Conservation (phyloP, 2,113 vertebrate genomes). For the Ciconia maguari region DNA sequence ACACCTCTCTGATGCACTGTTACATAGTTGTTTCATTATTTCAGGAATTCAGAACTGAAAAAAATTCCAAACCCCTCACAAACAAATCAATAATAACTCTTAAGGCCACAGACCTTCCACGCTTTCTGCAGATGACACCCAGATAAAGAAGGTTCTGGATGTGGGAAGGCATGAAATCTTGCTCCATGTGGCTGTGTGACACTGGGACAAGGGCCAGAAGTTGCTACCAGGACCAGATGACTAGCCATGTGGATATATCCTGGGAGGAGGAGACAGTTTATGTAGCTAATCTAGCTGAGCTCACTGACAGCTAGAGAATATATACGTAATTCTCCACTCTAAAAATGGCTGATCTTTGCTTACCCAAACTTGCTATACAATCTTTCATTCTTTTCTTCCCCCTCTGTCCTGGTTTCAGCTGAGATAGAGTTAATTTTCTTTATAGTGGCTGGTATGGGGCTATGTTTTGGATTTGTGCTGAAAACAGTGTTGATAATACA, state of each 20-base stretch:
- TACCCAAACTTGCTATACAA: not conserved
- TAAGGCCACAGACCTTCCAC: no score
- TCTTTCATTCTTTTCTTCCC: not conserved
- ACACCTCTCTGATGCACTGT: not conserved
- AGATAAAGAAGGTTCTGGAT: not conserved
- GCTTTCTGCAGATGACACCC: accelerated
- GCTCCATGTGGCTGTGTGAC: not conserved
- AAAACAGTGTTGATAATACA: no score
- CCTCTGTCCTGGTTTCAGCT: no score
- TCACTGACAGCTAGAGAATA: not conserved
- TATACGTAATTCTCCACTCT: not conserved
- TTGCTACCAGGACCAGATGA: not conserved
- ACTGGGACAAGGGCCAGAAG: not conserved
- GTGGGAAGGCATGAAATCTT: not conserved
- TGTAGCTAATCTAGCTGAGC: not conserved
- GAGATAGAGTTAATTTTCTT: no score
- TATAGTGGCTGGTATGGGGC: no score
- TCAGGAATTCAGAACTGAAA: not conserved
- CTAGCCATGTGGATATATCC: no score
- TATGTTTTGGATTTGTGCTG: no score
- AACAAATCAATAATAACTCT: not conserved
- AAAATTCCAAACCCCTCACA: not conserved
- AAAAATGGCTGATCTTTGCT: not conserved
- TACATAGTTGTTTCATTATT: not conserved
- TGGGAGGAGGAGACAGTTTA: not conserved